Evolutionary conservation across 2,888 invertebrate genomes (phyloP).

Genomic region (Drosophila prostipennis): DNA sequence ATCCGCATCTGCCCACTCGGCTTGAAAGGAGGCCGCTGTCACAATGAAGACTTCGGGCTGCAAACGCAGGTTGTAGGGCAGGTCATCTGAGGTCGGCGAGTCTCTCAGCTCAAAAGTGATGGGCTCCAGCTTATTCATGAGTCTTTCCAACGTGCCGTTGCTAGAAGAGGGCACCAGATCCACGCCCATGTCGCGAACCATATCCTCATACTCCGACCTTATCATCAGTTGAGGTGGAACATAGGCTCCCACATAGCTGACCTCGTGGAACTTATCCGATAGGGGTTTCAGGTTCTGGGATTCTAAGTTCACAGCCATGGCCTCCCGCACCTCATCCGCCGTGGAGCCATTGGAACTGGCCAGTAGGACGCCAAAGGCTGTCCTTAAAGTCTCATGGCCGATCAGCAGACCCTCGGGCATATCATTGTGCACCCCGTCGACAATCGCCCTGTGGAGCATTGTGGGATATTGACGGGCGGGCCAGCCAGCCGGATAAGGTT

Average conservation of each 20-base stretch:
- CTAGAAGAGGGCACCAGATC: neutral
- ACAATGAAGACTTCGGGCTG: conserved; percentile 1
- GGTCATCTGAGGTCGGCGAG: neutral
- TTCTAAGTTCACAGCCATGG: neutral
- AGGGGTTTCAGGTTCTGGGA: neutral
- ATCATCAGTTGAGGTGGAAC: neutral
- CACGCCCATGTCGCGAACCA: conserved; percentile 5
- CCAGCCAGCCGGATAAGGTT: neutral
- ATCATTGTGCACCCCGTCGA: neutral
- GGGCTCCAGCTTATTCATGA: neutral
- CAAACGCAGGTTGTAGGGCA: neutral
- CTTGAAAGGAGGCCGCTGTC: neutral
- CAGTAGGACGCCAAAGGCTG: neutral
- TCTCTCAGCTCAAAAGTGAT: neutral
- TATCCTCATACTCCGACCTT: neutral
- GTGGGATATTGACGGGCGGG: conserved; percentile 1
- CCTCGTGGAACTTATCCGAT: neutral
- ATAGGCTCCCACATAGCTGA: neutral
- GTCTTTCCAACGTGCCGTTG: too few relatives aligned
- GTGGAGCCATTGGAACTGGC: conserved; percentile 1
- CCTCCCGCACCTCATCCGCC: conserved; percentile 2
- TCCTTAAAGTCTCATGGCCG: neutral
- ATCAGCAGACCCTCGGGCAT: neutral
- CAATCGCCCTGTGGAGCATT: conserved; percentile 3
- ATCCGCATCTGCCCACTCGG: neutral